Evolutionary conservation across 2,888 invertebrate genomes (phyloP), one percentile per base, ranked within the genome.

Genomic region (Tolmerus cingulatus): DNA sequence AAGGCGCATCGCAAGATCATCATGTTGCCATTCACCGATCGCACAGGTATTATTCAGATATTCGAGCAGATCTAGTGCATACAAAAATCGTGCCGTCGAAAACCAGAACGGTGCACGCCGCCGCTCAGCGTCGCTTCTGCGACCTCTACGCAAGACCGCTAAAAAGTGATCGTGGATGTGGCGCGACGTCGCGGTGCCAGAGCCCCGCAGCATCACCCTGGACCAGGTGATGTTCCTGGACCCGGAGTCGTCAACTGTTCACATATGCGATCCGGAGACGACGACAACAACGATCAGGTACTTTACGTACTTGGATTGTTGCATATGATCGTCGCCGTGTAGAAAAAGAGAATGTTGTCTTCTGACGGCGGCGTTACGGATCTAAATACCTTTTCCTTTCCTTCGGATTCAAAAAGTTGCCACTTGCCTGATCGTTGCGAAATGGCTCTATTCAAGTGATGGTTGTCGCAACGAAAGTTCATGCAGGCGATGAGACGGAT

Each of bases 331-430:
- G 57, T 84, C 84, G 57, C 74, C 66, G 66, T 66, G 27, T 84
- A 84, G 84, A 84, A 84, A 84, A 84, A 84, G 84, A 84, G 84
- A 84, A 84, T 84, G 84, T 84, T 84, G 84, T 81, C 84, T 84
- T 84, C 74, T 84, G 74, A 46, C 74, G 84, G 84, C 84, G 84
- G 84, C 84, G 84, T 84, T 84, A 84, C 84, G 84, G 84, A 84
- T 84, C 84, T 84, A 84, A 84, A 84, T 84, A 84, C 84, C 84
- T 84, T 84, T 84, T 84, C 84, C 84, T 84, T 84, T 84, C 84
- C 84, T 84, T 84, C 84, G 27, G 66, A 23, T 84, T 37, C 34
- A 84, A 81, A 82, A 74, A 57, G 84, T 66, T 84, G 40, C 84
- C 81, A 84, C 19, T 84, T 66, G 84, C 74, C 30, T 84, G 84